These are phyloP conservation scores for Phengaris alcon DNA, from an alignment of 2,888 invertebrate genomes.

Conservation along the genomic window DNA sequence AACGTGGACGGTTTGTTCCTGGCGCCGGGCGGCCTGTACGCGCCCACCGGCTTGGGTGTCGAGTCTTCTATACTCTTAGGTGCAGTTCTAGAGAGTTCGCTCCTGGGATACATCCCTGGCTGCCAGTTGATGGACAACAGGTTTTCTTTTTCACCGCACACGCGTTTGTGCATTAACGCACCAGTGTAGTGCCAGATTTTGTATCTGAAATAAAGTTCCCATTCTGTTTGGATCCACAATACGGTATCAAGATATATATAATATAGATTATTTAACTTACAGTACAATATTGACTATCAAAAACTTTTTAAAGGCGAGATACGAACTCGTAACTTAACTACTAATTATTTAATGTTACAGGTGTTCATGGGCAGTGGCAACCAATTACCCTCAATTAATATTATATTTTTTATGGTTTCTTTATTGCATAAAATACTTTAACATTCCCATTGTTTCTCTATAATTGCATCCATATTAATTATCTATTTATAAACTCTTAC, in stretches of 20 bases:
- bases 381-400: too few species aligned
- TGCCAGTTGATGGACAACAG: slow-evolving; percentile 91
- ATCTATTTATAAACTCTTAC: slow-evolving; percentile 56
- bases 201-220: slow-evolving; percentile 77
- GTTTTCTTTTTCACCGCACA: slow-evolving; percentile 85
- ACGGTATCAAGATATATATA: too few species aligned
- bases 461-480: not conserved
- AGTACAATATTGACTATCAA: too few species aligned
- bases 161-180: slow-evolving; percentile 86
- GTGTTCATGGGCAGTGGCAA: too few species aligned
- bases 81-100: slow-evolving; percentile 79
- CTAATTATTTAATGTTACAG: too few species aligned
- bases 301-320: too few species aligned
- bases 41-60: slow-evolving; percentile 78
- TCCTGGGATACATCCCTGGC: slow-evolving; percentile 85
- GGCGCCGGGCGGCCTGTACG: slow-evolving; percentile 88
- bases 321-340: too few species aligned
- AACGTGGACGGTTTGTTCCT: slow-evolving; percentile 83
- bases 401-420: too few species aligned
- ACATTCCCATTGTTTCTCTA: too few species aligned
- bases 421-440: too few species aligned
- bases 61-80: slow-evolving; percentile 64
- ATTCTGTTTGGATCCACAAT: not conserved
- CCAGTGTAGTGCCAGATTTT: slow-evolving; percentile 96
- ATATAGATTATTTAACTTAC: too few species aligned